Percentiles rank a stretch among this genome's conserved stretches.
These are phyloP conservation scores for Apodemia hepburni DNA, from an alignment of 2,888 invertebrate genomes.

Conservation along the genomic window DNA sequence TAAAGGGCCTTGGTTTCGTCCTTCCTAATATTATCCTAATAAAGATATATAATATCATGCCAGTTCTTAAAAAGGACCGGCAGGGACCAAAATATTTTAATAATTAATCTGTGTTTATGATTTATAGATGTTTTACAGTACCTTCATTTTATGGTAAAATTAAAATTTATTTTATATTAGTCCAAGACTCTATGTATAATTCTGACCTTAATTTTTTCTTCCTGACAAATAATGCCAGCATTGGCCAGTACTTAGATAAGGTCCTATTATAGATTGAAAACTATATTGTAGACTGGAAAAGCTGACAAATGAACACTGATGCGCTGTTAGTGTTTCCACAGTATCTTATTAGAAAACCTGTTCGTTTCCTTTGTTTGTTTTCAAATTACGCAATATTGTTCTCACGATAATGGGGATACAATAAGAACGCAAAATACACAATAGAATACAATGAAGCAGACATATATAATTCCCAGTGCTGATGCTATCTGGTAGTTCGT, in stretches of 20 bases:
- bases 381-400: constrained; percentile 41
- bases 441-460: constrained; percentile 38
- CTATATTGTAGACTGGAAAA: not conserved
- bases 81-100: no score
- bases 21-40: constrained; percentile 10
- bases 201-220: no score
- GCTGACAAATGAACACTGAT: not conserved
- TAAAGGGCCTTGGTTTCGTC: constrained; percentile 27
- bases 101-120: no score
- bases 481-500: constrained; percentile 32
- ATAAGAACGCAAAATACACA: constrained; percentile 31
- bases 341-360: constrained; percentile 31
- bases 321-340: not conserved
- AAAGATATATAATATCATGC: no score
- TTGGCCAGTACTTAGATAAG: no score
- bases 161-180: no score
- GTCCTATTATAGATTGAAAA: no score
- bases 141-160: no score
- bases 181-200: no score
- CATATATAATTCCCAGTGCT: constrained; percentile 38
- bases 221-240: no score
- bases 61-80: no score
- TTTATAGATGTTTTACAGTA: no score
- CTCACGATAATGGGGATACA: constrained; percentile 35
- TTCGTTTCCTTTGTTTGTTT: constrained; percentile 40